phyloP scores from a whole-genome alignment of 2,888 invertebrate species.

The Bibio marci region DNA sequence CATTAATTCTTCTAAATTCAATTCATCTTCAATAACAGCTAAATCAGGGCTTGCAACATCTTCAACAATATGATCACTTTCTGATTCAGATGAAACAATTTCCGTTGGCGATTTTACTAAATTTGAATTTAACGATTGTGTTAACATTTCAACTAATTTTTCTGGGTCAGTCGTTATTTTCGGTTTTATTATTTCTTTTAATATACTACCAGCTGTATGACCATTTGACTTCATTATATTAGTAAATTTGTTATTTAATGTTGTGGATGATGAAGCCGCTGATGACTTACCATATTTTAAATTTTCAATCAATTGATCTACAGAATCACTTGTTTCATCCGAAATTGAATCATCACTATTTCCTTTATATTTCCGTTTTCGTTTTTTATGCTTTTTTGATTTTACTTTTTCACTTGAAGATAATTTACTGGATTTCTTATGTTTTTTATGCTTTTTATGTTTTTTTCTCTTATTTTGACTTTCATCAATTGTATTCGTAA shows the following conservation, averaged over 20 bases:
- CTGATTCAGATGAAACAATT: slow-evolving; percentile 50
- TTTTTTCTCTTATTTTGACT: slow-evolving; percentile 37
- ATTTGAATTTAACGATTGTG: slow-evolving; percentile 28
- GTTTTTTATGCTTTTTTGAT: slow-evolving; percentile 43
- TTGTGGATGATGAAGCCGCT: slow-evolving; percentile 3
- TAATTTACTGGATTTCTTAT: slow-evolving; percentile 40
- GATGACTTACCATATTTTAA: slow-evolving; percentile 15
- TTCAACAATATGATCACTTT: slow-evolving; percentile 35
- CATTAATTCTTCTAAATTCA: slow-evolving; percentile 78
- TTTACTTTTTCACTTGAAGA: slow-evolving; percentile 34
- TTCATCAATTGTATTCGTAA: too few species aligned
- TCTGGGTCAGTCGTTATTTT: slow-evolving; percentile 30
- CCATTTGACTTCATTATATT: slow-evolving; percentile 19
- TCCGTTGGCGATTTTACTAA: slow-evolving; percentile 32
- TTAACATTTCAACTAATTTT: slow-evolving; percentile 32
- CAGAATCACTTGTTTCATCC: slow-evolving; percentile 28
- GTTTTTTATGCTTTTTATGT: slow-evolving; percentile 47
- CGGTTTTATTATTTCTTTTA: slow-evolving; percentile 14
- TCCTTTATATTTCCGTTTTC: slow-evolving; percentile 31
- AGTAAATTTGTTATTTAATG: slow-evolving; percentile 21
- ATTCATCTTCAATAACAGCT: slow-evolving; percentile 53
- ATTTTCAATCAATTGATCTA: slow-evolving; percentile 19
- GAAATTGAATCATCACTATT: slow-evolving; percentile 25
- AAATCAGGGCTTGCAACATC: slow-evolving; percentile 57
- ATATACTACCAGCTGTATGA: slow-evolving; percentile 16